These are phyloP conservation scores for Agrochola lota DNA, from an alignment of 2,888 invertebrate species.

Conservation along the genomic window DNA sequence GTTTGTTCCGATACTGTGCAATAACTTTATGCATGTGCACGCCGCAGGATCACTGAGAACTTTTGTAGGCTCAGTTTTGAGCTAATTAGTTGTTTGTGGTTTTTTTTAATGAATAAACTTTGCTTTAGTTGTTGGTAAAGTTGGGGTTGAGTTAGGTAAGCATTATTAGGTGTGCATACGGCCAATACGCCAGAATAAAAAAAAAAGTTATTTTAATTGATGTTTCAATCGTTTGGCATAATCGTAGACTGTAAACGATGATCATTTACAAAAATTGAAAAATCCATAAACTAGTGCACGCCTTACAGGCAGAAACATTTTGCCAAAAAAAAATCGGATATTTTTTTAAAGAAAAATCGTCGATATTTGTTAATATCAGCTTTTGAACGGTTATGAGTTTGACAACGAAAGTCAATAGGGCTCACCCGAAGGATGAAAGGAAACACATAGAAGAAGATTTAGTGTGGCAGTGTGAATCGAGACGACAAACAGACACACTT, in stretches of 20 bases:
- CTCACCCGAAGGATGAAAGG: no score
- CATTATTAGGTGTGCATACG: background rate
- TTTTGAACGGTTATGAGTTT: no score
- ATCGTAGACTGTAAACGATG: background rate
- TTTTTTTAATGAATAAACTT: slow-evolving; percentile 31
- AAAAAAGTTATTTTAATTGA: background rate
- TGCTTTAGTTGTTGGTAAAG: slow-evolving; percentile 10
- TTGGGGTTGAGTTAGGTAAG: background rate
- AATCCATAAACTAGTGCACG: no score
- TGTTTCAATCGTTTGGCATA: background rate
- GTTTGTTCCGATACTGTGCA: slow-evolving; percentile 65
- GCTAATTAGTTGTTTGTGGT: slow-evolving; percentile 46
- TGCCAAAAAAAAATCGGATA: no score
- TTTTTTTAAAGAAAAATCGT: no score
- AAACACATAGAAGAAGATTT: no score
- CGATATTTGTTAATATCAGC: no score
- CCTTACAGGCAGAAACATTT: no score
- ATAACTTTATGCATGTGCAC: slow-evolving; percentile 56
- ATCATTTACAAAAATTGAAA: background rate
- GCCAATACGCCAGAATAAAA: background rate
- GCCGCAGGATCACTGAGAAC: slow-evolving; percentile 50
- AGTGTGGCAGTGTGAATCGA: no score
- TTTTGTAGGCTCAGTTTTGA: slow-evolving; percentile 44
- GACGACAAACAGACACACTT: no score
- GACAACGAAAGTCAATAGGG: no score